Evolutionary conservation across 2,888 invertebrate genomes (phyloP), one percentile per base, ranked within the genome.

Genomic region (Euplagia quadripunctaria): DNA sequence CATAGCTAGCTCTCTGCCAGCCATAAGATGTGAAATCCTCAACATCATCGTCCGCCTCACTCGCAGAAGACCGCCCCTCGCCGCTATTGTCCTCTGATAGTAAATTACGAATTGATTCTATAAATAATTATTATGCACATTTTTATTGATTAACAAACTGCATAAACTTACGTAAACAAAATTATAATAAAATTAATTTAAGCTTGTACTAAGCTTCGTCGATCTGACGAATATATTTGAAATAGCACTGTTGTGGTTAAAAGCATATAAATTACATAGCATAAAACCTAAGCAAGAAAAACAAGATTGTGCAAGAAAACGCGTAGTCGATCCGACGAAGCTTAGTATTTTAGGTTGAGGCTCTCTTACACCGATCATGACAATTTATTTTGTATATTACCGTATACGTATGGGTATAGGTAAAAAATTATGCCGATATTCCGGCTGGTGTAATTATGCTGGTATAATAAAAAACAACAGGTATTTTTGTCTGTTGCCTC

Each of bases 1-100:
- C 69, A 61, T 69, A 69, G 61, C 69, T 69, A 49, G 68, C 52
- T 68, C 64, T 65, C 16, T 20, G 67, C 64, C 71, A 68, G 61
- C 66, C 69, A 61, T 73, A 58, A 46, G 64, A 31, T 20, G 61
- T 46, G 66, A 31, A 61, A 70, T 69, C 67, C 61, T 66, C 61
- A 20, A 64, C 46, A 69, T 52, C 71, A 58, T 71, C 68, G 55
- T 58, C 68, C 4, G 43, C 66, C 31, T 68, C 63, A 67, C 52
- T 46, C 46, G 49, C 68, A 16, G 46, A 71, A 20, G 20, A 64
- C 64, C 12, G 49, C 5, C 46, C 68, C 17, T 69, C 61, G 31
- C 49, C n/a, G 51, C 65, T 55, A 51, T n/a, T 58, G 68, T 69
- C 69, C 5, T 69, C 69, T 31, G 58, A 43, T 69, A 69, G 61